Evolutionary conservation across 2,888 invertebrate genomes (phyloP), one percentile per base, ranked within the genome.

Genomic region (Callinectes sapidus): DNA sequence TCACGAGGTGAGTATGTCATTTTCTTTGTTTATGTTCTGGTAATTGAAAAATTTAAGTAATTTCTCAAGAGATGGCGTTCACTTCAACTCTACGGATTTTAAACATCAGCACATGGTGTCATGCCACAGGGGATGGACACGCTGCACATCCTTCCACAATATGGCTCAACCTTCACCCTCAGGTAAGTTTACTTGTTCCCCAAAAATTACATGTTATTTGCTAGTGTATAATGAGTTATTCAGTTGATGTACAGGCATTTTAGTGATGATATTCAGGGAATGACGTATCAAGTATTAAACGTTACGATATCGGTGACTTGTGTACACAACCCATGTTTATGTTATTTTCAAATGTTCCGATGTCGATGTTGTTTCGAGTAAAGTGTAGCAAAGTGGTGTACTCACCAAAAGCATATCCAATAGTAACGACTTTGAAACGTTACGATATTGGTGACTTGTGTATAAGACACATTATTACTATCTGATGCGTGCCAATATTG

Each of bases 241-340:
- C 71, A 71, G 10, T 2, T 2, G 23, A 8, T 71, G 18, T 39
- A 87, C 42, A 87, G 35, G 23, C 1, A 35, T 3, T 87, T 87
- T 42, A 39, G 87, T 48, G 87, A 39, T 48, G 13, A 42, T 87
- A 42, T 14, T 87, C n/a, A 18, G 16, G n/a, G 42, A 87, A 87
- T 87, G 87, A 87, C 42, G 13, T 6, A 42, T 18, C 42, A 87
- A 87, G 42, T 16, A 23, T 42, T 87, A 42, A 87, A 87, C n/a
- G 48, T 87, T 87, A 87, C 87, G 18, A 42, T 87, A 87, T 87
- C 35, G 87, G 87, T 42, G 42, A 87, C 87, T 87, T 87, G 42
- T 87, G 35, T 42, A 23, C 42, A n/a, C 10, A n/a, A 39, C 87
- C 71, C n/a, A 71, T 71, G 71, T 71, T 71, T 1, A 10, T 28